Conservation (phyloP, 1,140 invertebrate species). For the Delia radicum region DNA sequence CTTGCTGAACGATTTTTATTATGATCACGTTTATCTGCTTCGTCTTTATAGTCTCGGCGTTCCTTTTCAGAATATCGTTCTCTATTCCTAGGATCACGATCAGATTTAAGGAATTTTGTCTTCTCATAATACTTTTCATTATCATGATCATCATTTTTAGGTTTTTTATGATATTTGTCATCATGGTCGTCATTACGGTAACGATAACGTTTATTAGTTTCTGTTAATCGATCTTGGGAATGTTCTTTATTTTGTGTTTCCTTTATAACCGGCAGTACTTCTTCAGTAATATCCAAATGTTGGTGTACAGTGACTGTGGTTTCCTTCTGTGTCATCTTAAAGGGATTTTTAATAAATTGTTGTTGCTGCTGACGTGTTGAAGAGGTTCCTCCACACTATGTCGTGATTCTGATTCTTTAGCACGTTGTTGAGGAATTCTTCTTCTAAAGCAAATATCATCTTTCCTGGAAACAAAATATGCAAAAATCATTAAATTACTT, state of each 20-base stretch:
- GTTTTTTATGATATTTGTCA: too few species aligned
- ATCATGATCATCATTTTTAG: too few species aligned
- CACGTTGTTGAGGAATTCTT: background rate
- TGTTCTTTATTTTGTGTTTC: too few species aligned
- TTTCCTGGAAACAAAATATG: slow-evolving; percentile 33
- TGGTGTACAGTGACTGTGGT: background rate
- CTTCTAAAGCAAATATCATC: slow-evolving; percentile 47
- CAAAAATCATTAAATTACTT: background rate
- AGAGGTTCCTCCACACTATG: too few species aligned
- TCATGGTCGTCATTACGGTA: background rate
- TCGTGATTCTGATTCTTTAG: background rate
- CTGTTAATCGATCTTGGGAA: background rate
- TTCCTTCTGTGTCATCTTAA: background rate
- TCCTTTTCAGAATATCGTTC: background rate
- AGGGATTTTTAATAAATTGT: background rate
- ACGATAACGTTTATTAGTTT: background rate
- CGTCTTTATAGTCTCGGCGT: background rate
- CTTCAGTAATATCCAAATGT: background rate
- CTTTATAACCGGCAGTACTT: too few species aligned
- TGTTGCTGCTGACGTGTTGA: background rate
- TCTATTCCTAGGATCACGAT: too few species aligned
- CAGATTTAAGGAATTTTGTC: too few species aligned
- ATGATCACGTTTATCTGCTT: background rate
- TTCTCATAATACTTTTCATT: background rate
- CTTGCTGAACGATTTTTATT: background rate